phyloP scores from a whole-genome alignment of 53 echinoderm and acorn worm species.

The Paelopatides confundens region DNA sequence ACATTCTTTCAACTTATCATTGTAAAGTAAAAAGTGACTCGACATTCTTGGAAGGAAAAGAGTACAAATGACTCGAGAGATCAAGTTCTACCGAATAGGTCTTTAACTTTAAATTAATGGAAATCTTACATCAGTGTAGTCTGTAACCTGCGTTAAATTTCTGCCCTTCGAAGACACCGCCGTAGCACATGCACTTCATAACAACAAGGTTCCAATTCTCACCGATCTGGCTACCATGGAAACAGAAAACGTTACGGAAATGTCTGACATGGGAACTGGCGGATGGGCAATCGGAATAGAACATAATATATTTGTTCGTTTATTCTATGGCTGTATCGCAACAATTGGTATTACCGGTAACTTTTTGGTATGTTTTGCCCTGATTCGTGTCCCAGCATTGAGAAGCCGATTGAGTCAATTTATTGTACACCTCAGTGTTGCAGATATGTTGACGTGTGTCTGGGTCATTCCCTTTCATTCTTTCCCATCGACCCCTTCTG shows the following conservation, averaged over 20 bases:
- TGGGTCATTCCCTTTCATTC: slow-evolving; percentile 87
- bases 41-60: too few species aligned
- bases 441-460: slow-evolving; percentile 73
- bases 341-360: slow-evolving; percentile 79
- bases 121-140: too few species aligned
- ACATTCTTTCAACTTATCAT: too few species aligned
- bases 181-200: too few species aligned
- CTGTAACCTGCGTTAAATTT: too few species aligned
- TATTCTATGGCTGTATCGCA: slow-evolving; percentile 76
- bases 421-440: slow-evolving; percentile 80
- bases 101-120: too few species aligned
- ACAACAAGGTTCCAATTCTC: too few species aligned
- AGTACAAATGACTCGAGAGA: too few species aligned
- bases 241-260: not conserved
- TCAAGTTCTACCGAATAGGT: too few species aligned
- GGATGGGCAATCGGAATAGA: slow-evolving; percentile 90
- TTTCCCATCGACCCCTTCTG: slow-evolving; percentile 51
- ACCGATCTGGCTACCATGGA: not conserved
- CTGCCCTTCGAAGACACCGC: too few species aligned
- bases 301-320: slow-evolving; percentile 63
- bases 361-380: slow-evolving; percentile 84
- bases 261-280: not conserved
- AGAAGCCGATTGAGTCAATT: slow-evolving; percentile 79
- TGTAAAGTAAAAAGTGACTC: too few species aligned
- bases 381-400: slow-evolving; percentile 71